These are phyloP conservation scores for Tonatia bakeri DNA, from an alignment of 2,113 vertebrate genomes.

Conservation along the genomic window DNA sequence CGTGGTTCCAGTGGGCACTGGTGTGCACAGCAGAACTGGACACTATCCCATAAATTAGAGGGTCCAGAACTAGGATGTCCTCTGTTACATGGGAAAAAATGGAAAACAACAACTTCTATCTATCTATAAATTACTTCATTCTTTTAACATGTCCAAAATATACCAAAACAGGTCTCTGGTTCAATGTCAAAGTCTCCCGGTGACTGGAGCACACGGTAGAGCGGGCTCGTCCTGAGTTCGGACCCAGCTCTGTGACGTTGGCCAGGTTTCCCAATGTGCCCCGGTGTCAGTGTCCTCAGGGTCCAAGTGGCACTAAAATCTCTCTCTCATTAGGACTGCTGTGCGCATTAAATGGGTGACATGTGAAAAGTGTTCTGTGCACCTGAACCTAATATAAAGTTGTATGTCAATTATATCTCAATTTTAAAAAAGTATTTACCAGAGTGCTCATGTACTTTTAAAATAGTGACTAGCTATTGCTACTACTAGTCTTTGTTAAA, in stretches of 20 bases:
- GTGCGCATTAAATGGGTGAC: neutral
- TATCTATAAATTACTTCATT: neutral
- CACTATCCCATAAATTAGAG: neutral
- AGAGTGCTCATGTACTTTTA: neutral
- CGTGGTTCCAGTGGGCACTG: fast-evolving
- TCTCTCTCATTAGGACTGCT: neutral
- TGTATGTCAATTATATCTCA: neutral
- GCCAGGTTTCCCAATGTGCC: neutral
- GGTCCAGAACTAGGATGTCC: neutral
- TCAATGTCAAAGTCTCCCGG: neutral
- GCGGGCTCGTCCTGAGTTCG: neutral
- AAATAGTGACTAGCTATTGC: neutral
- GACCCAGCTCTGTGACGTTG: neutral
- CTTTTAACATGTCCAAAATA: neutral
- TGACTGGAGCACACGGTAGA: neutral
- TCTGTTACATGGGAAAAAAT: neutral
- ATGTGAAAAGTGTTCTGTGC: neutral
- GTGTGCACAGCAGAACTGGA: neutral
- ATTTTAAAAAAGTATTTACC: neutral
- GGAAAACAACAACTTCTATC: constrained; percentile 3
- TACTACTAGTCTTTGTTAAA: too few relatives aligned
- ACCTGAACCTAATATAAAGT: neutral
- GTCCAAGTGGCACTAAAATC: neutral
- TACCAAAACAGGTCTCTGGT: constrained; percentile 20
- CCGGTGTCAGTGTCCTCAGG: neutral